Base-by-base conservation (phyloP, 2,797 vertebrate genomes). In the Phoeniculus purpureus region DNA sequence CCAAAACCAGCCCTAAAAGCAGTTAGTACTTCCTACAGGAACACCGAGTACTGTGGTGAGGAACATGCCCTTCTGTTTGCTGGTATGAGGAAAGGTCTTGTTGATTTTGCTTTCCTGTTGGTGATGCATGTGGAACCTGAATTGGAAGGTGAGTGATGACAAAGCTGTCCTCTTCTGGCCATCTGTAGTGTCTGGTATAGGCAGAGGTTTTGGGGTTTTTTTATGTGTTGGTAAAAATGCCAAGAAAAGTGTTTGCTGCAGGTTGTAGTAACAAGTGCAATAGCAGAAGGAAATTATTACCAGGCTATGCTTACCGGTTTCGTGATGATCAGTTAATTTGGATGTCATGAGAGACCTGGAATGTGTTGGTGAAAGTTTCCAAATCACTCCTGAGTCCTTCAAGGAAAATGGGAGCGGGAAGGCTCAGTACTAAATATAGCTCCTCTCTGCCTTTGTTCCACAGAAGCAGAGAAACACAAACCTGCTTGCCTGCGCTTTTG, bases 381-480 rank as follows among this genome's bases (percentile, higher is more conserved):
- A 31, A 61, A 51, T 78, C 43, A 29, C 18, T 51, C 55, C 17
- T 7, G 17, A 67, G 85, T 62, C 56, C 50, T 58, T 77, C 45
- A 78, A 66, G 67, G 72, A 64, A 65, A 67, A 58, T 11, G 9
- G 61, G 55, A 59, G 31, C 52, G 31, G 64, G 37, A 54, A 67
- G 10, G 11, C 15, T 61, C 55, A 32, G 19, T 64, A 50, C 31
- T 60, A 65, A 88, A 74, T 70, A 48, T 20, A 73, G 15, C 22
- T 73, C 37, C n/a, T 19, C 14, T 40, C 40, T 62, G 45, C 37
- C 52, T 75, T 50, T 59, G 20, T 8, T 27, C 22, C 61, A 43
- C 3, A 0, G 1, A 9, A 6, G 29, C n/a, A 54, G 37, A 32
- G 5, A 4, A 55, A 54, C 47, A 2, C 29, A 78, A 27, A 43